Base-by-base conservation (phyloP, 1,140 invertebrate genomes). In the Riptortus pedestris region DNA sequence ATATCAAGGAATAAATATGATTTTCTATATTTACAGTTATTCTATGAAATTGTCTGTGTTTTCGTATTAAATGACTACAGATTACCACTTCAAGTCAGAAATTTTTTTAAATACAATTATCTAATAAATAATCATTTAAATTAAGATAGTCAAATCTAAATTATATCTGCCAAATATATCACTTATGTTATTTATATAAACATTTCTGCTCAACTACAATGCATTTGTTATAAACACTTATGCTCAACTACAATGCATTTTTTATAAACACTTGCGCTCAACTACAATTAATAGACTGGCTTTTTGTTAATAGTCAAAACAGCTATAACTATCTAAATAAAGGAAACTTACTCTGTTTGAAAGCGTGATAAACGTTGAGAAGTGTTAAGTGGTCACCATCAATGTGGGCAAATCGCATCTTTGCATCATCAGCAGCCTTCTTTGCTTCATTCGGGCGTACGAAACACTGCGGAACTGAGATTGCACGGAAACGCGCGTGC, bases 391-490 rank as follows among this genome's bases (percentile, higher is more conserved):
- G 97, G 78, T 99, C 97, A 24, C 97, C 97, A 78, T 99, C 96
- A 70, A 99, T 96, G 79, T 99, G 97, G 0, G 96, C 96, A 77
- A 99, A 99, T 63, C 95, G 81, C 88, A 96, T 95, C 81, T 99
- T 99, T 67, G 96, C 91, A 76, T 99, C 96, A 76, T 99, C 97
- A 2, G 97, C 95, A 55, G 93, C 92, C 76, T 98, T 98, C 79
- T 96, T 94, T n/a, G 90, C 90, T 77, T 99, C 96, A 77, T 96
- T 96, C 31, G 97, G 97, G 73, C 97, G 84, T 65, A 99, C 91
- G 82, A 99, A 99, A 79, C 95, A 98, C 84, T 99, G 96, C 72
- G 96, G 95, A 77, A 99, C 97, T 95, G 83, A 80, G 64, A 65
- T 62, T 68, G 66, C 63, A 63, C 67, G 62, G 60, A 62, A 61